A percentile compares a stretch with the other conserved stretches of the same genome.
Conservation (phyloP, 2,113 vertebrate species). For the Burhinus oedicnemus region DNA sequence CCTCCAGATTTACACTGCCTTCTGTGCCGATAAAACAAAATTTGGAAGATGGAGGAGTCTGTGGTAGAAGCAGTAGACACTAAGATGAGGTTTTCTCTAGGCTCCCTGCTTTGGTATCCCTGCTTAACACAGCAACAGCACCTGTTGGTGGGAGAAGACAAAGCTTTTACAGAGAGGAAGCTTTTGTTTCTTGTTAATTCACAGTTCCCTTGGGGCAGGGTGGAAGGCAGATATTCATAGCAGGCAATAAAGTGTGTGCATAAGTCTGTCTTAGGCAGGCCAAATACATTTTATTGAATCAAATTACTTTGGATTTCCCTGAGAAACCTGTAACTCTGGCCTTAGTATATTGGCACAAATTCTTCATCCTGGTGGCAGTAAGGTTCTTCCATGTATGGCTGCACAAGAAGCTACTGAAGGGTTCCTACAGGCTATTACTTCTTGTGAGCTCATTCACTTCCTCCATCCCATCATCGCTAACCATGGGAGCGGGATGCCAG, state of each 20-base stretch:
- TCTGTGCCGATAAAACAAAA: not conserved
- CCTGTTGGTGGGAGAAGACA: not conserved
- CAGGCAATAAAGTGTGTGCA: not conserved
- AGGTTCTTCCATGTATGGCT: not conserved
- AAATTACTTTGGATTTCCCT: conserved; percentile 19
- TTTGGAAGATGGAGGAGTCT: not conserved
- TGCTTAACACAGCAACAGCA: conserved; percentile 13
- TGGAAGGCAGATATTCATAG: conserved; percentile 36
- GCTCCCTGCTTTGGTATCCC: not conserved
- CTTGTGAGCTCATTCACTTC: not conserved
- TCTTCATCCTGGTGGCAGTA: not conserved
- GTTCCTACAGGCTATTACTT: not conserved
- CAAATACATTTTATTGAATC: conserved; percentile 6
- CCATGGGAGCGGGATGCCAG: not conserved
- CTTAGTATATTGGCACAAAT: not conserved
- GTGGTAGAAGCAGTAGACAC: not conserved
- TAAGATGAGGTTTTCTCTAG: not conserved
- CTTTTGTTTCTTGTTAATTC: not conserved
- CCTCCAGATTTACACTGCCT: not conserved
- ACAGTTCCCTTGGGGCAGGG: not conserved
- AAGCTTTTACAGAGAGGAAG: not conserved
- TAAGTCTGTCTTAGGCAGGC: not conserved
- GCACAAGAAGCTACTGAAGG: not conserved
- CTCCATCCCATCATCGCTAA: not conserved
- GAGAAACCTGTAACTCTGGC: not conserved